Percentiles rank a stretch among this genome's conserved stretches.
phyloP scores from a whole-genome alignment of 2,888 invertebrate genomes.

The Nomada ferruginata region DNA sequence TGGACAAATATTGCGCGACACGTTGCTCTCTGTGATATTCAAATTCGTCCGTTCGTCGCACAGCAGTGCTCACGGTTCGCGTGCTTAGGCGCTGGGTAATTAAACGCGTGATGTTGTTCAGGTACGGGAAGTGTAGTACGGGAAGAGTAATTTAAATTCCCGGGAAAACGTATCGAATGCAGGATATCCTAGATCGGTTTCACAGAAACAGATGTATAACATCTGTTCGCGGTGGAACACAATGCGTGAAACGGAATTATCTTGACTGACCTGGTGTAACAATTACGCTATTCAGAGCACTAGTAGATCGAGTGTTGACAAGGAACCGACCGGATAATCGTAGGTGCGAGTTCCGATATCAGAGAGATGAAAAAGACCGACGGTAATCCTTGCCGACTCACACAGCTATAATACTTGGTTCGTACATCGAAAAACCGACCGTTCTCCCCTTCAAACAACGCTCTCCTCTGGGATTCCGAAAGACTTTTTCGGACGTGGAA shows the following conservation, averaged over 20 bases:
- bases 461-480: conserved; percentile 49
- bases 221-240: background rate
- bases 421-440: conserved; percentile 45
- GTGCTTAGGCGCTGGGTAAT: background rate
- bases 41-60: conserved; percentile 37
- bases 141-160: background rate
- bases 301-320: conserved; percentile 30
- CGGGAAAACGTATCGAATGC: background rate
- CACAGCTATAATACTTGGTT: conserved; percentile 30
- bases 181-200: background rate
- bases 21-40: background rate
- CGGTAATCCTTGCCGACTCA: conserved; percentile 72
- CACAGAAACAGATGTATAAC: background rate
- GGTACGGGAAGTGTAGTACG: no score
- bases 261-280: conserved; percentile 44
- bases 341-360: conserved; percentile 70
- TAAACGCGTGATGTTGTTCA: background rate
- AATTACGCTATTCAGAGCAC: conserved; percentile 56
- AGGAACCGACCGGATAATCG: conserved; percentile 55
- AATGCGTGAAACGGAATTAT: conserved; percentile 11
- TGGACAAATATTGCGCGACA: conserved; percentile 31
- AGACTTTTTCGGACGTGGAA: conserved; percentile 56
- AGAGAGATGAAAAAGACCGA: conserved; percentile 76
- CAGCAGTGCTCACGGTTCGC: conserved; percentile 1
- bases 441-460: conserved; percentile 56